Percentiles rank a stretch among this genome's conserved stretches.
Conservation (phyloP, 1,140 invertebrate genomes). For the Sycophila sp. region DNA sequence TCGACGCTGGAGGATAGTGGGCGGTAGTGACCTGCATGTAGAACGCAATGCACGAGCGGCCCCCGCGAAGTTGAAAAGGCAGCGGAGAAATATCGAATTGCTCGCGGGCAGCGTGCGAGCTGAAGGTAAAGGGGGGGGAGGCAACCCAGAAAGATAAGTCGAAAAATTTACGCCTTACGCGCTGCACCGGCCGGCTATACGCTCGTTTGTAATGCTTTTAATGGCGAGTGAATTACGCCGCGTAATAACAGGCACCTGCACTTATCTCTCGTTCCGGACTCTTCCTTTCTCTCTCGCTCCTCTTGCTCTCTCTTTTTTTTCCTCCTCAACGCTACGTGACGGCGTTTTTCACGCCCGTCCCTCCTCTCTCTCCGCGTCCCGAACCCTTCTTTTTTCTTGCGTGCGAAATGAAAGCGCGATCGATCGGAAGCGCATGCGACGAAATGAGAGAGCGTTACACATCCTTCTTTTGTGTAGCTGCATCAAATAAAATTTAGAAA, state of each 20-base stretch:
- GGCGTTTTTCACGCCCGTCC: slow-evolving; percentile 12
- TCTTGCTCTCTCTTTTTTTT: neutral
- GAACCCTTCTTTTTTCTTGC: neutral
- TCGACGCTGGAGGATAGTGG: neutral
- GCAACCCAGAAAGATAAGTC: slow-evolving; percentile 13
- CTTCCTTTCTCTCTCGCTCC: slow-evolving; percentile 11
- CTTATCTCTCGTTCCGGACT: slow-evolving; percentile 8
- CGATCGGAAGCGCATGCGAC: neutral
- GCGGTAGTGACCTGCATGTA: too few relatives aligned
- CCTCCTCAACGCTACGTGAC: slow-evolving; percentile 32
- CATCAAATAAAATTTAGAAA: neutral
- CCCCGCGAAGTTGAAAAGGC: neutral
- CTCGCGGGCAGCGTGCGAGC: too few relatives aligned
- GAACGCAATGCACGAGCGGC: neutral
- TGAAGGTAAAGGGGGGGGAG: too few relatives aligned
- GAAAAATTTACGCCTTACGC: slow-evolving; percentile 4
- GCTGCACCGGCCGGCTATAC: neutral
- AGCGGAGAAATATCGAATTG: neutral
- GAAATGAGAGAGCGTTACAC: slow-evolving; percentile 2
- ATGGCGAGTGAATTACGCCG: slow-evolving; percentile 15
- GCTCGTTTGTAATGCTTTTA: slow-evolving; percentile 21
- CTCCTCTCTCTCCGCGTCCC: neutral
- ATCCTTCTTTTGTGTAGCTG: neutral
- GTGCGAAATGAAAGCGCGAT: slow-evolving; percentile 16
- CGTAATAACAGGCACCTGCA: slow-evolving; percentile 22